These are phyloP conservation scores for Propithecus perrieri DNA, from an alignment of 2,797 vertebrate species.

Conservation along the genomic window DNA sequence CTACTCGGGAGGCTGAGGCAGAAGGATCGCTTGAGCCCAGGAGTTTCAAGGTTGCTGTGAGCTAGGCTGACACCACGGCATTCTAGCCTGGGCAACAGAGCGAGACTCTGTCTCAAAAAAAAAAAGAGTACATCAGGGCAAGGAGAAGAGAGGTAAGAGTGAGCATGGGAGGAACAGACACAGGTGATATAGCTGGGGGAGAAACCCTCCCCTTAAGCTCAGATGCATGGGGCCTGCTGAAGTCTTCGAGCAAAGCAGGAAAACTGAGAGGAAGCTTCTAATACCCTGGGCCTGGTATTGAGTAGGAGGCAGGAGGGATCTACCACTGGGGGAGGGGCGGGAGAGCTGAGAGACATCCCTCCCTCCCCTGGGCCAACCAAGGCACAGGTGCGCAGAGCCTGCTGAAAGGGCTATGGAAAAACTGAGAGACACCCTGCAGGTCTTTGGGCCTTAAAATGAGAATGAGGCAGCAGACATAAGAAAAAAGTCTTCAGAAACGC, in stretches of 20 bases:
- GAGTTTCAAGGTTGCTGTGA: too few relatives aligned
- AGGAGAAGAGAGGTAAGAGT: background rate
- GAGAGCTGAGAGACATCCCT: background rate
- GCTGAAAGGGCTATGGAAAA: background rate
- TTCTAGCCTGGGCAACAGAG: too few relatives aligned
- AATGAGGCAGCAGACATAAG: background rate
- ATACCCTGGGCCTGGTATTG: background rate
- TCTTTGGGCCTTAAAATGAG: background rate
- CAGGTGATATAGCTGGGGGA: background rate
- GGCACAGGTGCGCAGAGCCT: background rate
- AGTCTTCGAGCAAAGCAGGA: background rate
- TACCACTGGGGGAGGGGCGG: background rate
- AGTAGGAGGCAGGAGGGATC: background rate
- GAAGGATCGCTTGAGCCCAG: too few relatives aligned
- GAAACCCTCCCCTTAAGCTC: background rate
- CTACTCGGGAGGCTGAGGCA: too few relatives aligned
- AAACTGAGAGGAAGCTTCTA: background rate
- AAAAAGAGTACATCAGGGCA: background rate
- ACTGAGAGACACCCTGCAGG: background rate
- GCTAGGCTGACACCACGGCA: too few relatives aligned
- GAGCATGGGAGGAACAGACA: background rate
- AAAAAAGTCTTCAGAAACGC: background rate
- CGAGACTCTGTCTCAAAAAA: too few relatives aligned
- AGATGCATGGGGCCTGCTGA: background rate
- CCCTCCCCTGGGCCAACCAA: background rate